phyloP scores from a whole-genome alignment of 2,888 invertebrate species.

The Parnassius orleans region DNA sequence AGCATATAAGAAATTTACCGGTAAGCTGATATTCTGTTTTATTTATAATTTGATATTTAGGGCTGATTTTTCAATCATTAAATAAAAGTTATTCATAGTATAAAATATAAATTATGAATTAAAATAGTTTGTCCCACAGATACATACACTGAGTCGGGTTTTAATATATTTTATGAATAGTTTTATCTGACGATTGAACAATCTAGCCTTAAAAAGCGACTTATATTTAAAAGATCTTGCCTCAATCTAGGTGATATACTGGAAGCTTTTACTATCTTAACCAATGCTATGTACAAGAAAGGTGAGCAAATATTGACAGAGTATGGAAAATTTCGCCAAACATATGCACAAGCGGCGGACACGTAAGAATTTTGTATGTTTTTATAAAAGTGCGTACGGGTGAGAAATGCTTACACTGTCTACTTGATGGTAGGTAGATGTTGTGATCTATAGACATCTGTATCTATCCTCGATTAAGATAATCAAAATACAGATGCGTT shows the following conservation, averaged over 20 bases:
- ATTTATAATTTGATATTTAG: neutral
- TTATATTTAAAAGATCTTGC: neutral
- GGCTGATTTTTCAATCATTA: too few relatives aligned
- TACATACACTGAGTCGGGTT: too few relatives aligned
- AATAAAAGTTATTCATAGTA: too few relatives aligned
- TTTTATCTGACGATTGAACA: too few relatives aligned
- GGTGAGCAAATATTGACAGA: constrained; percentile 45
- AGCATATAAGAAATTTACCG: constrained; percentile 55
- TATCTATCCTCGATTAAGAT: too few relatives aligned
- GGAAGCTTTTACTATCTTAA: constrained; percentile 56
- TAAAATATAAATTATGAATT: too few relatives aligned
- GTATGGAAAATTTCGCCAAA: constrained; percentile 55
- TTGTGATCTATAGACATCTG: too few relatives aligned
- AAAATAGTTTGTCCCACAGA: too few relatives aligned
- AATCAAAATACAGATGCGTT: neutral
- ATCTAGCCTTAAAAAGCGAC: neutral
- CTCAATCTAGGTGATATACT: constrained; percentile 52
- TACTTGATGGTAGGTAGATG: too few relatives aligned
- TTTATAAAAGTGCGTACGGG: too few relatives aligned
- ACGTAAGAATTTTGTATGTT: constrained; percentile 45
- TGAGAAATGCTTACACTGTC: too few relatives aligned
- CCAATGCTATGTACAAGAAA: constrained; percentile 55
- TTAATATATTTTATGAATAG: too few relatives aligned
- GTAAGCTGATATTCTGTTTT: constrained; percentile 37
- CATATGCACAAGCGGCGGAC: constrained; percentile 51